Percentiles rank a stretch among this genome's conserved stretches.
phyloP scores from a whole-genome alignment of 1,140 invertebrate genomes.

The Maniola jurtina region DNA sequence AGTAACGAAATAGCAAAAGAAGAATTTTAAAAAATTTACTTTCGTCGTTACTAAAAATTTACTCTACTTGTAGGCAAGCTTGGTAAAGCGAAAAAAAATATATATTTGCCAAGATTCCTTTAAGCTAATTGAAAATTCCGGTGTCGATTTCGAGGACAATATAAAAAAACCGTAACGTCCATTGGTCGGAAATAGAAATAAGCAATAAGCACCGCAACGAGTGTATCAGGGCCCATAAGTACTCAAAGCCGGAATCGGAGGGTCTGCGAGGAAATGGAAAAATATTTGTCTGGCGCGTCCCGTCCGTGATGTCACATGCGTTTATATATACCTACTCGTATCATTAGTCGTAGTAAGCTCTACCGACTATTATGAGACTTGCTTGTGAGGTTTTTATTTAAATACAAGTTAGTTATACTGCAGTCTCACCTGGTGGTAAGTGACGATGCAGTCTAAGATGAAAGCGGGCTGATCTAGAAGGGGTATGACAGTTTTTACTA shows the following conservation, averaged over 20 bases:
- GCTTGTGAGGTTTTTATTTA: slow-evolving; percentile 10
- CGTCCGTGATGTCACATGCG: slow-evolving; percentile 15
- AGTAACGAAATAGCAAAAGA: too few relatives aligned
- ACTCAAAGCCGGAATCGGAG: slow-evolving; percentile 60
- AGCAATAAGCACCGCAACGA: slow-evolving; percentile 28
- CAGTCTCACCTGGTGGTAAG: too few relatives aligned
- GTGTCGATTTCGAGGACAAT: slow-evolving; percentile 11
- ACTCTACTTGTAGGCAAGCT: too few relatives aligned
- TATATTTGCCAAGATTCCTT: slow-evolving; percentile 1
- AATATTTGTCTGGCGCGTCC: slow-evolving; percentile 60
- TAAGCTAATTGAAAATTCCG: slow-evolving; percentile 15
- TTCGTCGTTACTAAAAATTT: too few relatives aligned
- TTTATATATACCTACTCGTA: background rate
- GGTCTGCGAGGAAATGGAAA: slow-evolving; percentile 61
- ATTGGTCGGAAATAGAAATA: slow-evolving; percentile 2
- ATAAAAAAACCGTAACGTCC: slow-evolving; percentile 40
- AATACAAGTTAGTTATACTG: too few relatives aligned
- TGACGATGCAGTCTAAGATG: too few relatives aligned
- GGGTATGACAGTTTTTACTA: too few relatives aligned
- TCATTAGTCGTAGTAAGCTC: slow-evolving; percentile 3
- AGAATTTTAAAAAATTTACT: too few relatives aligned
- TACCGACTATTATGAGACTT: background rate
- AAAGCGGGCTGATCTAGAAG: too few relatives aligned
- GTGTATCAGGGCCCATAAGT: slow-evolving; percentile 41
- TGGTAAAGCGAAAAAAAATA: background rate